A percentile compares a stretch with the other conserved stretches of the same genome.
phyloP scores from a whole-genome alignment of 2,888 invertebrate genomes.

The Leptogaster cylindrica region DNA sequence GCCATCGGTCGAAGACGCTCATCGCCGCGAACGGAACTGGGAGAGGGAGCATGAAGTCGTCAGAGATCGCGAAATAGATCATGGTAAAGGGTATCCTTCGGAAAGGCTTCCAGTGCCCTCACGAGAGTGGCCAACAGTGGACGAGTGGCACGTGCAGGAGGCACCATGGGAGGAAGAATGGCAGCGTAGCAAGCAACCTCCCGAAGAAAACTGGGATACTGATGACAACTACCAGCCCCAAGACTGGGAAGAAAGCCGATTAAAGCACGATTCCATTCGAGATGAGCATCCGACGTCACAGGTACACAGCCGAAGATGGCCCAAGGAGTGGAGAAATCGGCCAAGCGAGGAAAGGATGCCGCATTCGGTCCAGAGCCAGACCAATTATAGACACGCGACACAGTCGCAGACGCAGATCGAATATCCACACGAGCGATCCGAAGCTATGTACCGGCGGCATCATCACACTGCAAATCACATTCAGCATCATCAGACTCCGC shows the following conservation, averaged over 20 bases:
- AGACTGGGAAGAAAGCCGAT: slow-evolving; percentile 42
- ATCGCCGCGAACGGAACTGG: slow-evolving; percentile 53
- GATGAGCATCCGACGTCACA: slow-evolving; percentile 8
- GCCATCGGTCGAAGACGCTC: slow-evolving; percentile 53
- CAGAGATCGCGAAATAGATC: slow-evolving; percentile 43
- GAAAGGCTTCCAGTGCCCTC: slow-evolving; percentile 33
- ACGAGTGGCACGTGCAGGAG: slow-evolving; percentile 39
- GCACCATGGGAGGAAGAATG: slow-evolving; percentile 41
- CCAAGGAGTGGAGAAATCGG: slow-evolving; percentile 44
- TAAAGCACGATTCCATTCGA: slow-evolving; percentile 41
- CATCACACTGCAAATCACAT: slow-evolving; percentile 49
- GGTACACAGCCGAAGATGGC: neutral
- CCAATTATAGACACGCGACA: neutral
- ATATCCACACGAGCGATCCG: slow-evolving; percentile 52
- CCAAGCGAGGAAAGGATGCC: slow-evolving; percentile 52
- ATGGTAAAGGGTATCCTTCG: slow-evolving; percentile 38
- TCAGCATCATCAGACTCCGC: slow-evolving; percentile 2
- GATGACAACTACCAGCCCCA: slow-evolving; percentile 35
- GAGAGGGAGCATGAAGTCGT: slow-evolving; percentile 44
- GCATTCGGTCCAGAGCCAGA: slow-evolving; percentile 7
- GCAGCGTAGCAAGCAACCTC: slow-evolving; percentile 29
- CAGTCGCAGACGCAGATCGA: slow-evolving; percentile 49
- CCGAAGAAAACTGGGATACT: slow-evolving; percentile 43
- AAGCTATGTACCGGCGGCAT: slow-evolving; percentile 53
- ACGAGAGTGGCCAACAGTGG: slow-evolving; percentile 40